A percentile compares a stretch with the other conserved stretches of the same genome.
Conservation (phyloP, 2,888 invertebrate genomes). For the Oligia fasciuncula region DNA sequence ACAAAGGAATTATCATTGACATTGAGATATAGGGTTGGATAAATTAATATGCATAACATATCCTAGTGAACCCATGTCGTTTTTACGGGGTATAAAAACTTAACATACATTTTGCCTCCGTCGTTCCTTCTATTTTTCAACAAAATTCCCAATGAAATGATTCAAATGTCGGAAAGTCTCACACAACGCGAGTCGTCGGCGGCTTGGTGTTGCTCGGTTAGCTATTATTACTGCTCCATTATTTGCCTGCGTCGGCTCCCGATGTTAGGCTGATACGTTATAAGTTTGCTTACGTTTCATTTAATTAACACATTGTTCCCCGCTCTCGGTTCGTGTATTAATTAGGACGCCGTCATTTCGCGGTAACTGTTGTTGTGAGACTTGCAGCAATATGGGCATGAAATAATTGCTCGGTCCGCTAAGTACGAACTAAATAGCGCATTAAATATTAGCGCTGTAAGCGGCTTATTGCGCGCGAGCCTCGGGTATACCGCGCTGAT, state of each 20-base stretch:
- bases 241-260: slow-evolving; percentile 30
- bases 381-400: slow-evolving; percentile 22
- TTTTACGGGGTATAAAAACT: no score
- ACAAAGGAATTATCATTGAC: neutral
- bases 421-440: slow-evolving; percentile 64
- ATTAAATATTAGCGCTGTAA: slow-evolving; percentile 69
- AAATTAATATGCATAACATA: neutral
- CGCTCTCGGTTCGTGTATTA: slow-evolving; percentile 36
- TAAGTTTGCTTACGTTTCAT: slow-evolving; percentile 59
- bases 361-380: slow-evolving; percentile 18
- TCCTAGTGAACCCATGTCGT: neutral
- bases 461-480: slow-evolving; percentile 64
- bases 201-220: slow-evolving; percentile 27
- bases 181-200: slow-evolving; percentile 2
- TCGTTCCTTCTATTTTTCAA: neutral
- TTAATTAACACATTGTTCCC: slow-evolving; percentile 41
- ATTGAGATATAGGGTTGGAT: neutral
- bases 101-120: neutral
- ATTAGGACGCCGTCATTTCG: slow-evolving; percentile 36
- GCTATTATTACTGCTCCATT: slow-evolving; percentile 40
- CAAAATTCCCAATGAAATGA: slow-evolving; percentile 5
- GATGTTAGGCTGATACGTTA: slow-evolving; percentile 52
- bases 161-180: slow-evolving; percentile 16
- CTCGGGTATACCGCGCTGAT: slow-evolving; percentile 49
- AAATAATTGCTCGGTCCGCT: slow-evolving; percentile 49